Base-by-base conservation (phyloP, 2,797 vertebrate species). In the Crocidura indochinensis region DNA sequence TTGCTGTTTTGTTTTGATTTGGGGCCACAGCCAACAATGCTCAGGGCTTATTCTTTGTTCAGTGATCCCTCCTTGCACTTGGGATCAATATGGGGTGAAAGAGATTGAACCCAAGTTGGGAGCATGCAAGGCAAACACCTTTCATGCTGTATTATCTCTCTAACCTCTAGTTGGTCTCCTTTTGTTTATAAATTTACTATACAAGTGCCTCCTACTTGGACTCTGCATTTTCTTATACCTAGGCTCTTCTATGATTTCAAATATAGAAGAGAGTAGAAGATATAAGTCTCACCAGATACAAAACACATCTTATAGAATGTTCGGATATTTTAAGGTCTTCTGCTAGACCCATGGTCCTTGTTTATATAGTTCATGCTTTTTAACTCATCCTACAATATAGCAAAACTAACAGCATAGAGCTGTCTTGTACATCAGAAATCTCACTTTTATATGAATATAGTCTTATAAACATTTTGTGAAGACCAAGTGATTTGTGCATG, bases 261-360 rank as follows among this genome's bases (percentile, higher is more conserved):
- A 67, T 24, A 64, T 22, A 80, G 14, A 88, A 83, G n/a, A 38
- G 73, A 27, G 51, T 26, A 51, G 76, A 85, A 90, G 56, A 53
- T 44, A 24, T 11, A 60, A 65, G 20, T 20, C 20, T 84, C 74
- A 60, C 29, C 0, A 67, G 26, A 65, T 24, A 79, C 26, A 44
- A 69, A 84, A 77, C 1, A 8, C 12, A 56, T 6, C 15, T 29
- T 9, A 8, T 1, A 51, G 68, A 77, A 83, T 80, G 51, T 73
- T 74, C 24, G 3, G 12, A 7, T 10, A 46, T 49, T 46, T 68
- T 65, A 78, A 80, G 71, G 46, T 60, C 17, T 6, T 83, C 9
- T 20, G 27, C 29, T 76, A 11, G 29, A 65, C 29, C 15, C 2
- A 44, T 14, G 49, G 38, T 64, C 31, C 17, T 82, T 76, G 53